phyloP scores from a whole-genome alignment of 1,140 invertebrate genomes.

The Zophobas morio region DNA sequence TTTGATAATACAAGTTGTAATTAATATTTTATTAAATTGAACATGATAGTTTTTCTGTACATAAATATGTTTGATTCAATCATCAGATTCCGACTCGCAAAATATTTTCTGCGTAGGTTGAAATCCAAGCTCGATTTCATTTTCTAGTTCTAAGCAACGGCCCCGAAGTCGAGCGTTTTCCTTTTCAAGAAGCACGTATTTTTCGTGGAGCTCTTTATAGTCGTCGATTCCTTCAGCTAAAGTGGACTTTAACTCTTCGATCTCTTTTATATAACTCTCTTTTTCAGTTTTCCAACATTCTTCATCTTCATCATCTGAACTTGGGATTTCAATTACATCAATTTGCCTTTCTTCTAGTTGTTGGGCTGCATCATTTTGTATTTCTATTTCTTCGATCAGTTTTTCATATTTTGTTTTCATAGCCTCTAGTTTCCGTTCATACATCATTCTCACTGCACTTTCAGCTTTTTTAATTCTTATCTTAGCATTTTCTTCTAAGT shows the following conservation, averaged over 20 bases:
- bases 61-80: too few relatives aligned
- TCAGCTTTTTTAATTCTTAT: not conserved
- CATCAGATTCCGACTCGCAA: too few relatives aligned
- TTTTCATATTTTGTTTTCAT: not conserved
- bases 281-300: not conserved
- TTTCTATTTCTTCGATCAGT: not conserved
- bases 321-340: not conserved
- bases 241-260: not conserved
- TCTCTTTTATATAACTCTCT: not conserved
- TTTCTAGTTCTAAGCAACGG: too few relatives aligned
- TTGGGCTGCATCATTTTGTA: not conserved
- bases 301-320: conserved; percentile 3
- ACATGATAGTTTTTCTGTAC: too few relatives aligned
- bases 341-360: too few relatives aligned
- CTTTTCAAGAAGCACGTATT: too few relatives aligned
- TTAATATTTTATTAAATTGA: too few relatives aligned
- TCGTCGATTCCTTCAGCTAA: not conserved
- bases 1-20: too few relatives aligned
- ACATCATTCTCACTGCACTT: not conserved
- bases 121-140: too few relatives aligned
- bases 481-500: not conserved
- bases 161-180: too few relatives aligned
- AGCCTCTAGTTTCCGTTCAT: not conserved
- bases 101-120: too few relatives aligned
- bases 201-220: too few relatives aligned